Conservation (phyloP, 2,113 vertebrate species). For the Alouatta palliata region DNA sequence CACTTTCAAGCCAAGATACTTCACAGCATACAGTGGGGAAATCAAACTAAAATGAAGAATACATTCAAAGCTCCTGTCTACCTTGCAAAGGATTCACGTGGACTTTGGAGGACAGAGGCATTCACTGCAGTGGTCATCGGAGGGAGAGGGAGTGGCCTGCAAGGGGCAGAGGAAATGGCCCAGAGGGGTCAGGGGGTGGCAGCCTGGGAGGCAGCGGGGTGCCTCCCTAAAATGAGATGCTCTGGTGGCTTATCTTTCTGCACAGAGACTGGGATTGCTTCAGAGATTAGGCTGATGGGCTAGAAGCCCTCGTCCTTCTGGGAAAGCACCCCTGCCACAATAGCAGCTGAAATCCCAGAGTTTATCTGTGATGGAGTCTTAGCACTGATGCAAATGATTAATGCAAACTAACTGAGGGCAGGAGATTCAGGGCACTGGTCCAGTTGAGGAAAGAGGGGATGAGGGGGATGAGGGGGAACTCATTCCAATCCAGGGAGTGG, state of each 20-base stretch:
- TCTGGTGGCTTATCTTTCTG: background rate
- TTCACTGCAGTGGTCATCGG: fast-evolving
- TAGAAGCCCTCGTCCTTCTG: background rate
- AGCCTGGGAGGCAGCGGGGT: background rate
- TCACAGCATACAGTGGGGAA: fast-evolving
- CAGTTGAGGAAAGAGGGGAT: background rate
- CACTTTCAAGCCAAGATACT: too few relatives aligned
- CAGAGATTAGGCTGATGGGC: background rate
- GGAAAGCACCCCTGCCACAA: background rate
- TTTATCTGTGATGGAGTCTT: fast-evolving
- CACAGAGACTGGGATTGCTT: fast-evolving
- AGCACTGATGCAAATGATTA: fast-evolving
- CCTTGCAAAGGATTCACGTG: background rate
- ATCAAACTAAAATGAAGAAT: background rate
- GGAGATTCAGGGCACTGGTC: background rate
- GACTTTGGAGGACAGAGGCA: background rate
- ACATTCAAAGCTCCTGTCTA: fast-evolving
- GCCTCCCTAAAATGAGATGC: background rate
- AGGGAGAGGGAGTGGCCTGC: background rate
- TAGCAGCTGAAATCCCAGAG: too few relatives aligned
- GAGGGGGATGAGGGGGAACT: background rate
- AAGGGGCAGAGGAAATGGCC: background rate
- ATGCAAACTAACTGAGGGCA: background rate
- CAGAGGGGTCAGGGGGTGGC: too few relatives aligned
- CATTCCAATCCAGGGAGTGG: too few relatives aligned